A percentile compares a stretch with the other conserved stretches of the same genome.
Conservation (phyloP, 1,140 invertebrate species). For the Ceratina japonica region DNA sequence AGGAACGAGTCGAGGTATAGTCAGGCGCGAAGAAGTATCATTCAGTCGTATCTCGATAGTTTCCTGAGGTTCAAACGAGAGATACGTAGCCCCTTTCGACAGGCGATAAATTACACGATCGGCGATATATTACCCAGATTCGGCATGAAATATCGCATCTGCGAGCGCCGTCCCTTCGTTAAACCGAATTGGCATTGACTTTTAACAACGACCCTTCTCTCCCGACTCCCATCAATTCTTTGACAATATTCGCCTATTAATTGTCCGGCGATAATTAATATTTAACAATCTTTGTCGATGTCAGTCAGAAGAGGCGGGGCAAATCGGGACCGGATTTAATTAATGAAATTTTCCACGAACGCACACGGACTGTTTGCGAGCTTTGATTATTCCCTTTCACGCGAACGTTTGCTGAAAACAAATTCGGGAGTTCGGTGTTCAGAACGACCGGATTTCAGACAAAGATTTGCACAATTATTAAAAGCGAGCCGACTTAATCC, state of each 20-base stretch:
- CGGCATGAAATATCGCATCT: neutral
- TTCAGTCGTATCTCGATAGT: neutral
- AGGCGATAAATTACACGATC: neutral
- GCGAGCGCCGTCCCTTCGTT: neutral
- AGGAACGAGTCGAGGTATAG: neutral
- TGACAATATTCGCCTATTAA: no score
- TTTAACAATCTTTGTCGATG: neutral
- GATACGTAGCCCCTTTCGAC: no score
- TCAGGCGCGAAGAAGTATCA: neutral
- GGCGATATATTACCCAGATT: neutral
- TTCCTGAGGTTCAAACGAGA: neutral
- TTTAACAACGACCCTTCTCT: neutral
- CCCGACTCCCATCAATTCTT: no score
- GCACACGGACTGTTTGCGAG: neutral
- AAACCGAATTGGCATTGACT: neutral
- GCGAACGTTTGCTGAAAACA: neutral
- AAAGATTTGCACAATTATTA: slow-evolving; percentile 5
- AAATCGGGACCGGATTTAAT: no score
- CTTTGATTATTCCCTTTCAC: neutral
- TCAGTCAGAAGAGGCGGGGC: neutral
- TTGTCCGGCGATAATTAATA: no score
- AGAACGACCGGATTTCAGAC: neutral
- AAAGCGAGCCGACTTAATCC: slow-evolving; percentile 6
- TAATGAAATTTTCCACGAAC: neutral
- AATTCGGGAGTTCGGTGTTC: neutral